Conservation (phyloP, 2,888 invertebrate genomes). For the Acanthosepion lycidas region DNA sequence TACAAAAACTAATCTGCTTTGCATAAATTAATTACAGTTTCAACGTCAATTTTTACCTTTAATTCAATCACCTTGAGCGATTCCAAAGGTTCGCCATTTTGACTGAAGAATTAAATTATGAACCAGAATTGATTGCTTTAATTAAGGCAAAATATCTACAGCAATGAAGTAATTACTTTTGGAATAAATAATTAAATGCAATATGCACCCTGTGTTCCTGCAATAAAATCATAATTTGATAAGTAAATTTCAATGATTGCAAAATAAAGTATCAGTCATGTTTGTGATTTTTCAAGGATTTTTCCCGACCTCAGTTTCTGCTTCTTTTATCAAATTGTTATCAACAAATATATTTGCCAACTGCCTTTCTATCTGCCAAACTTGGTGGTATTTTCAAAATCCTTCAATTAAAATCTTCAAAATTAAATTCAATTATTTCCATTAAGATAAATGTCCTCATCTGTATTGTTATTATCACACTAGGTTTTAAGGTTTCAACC, state of each 20-base stretch:
- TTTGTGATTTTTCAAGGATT: neutral
- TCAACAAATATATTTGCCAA: too few species aligned
- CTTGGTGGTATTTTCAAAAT: too few species aligned
- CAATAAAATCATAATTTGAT: neutral
- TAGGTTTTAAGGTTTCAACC: too few species aligned
- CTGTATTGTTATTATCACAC: too few species aligned
- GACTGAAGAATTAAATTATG: neutral
- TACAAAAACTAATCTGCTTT: neutral
- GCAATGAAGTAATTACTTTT: neutral
- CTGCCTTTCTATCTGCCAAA: too few species aligned
- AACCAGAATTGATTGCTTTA: conserved; percentile 4
- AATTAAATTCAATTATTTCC: too few species aligned
- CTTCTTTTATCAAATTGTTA: too few species aligned
- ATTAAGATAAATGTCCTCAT: too few species aligned
- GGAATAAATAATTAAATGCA: neutral
- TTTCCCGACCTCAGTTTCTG: neutral
- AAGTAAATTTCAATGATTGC: neutral
- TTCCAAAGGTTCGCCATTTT: neutral
- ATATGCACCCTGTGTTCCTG: neutral
- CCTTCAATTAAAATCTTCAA: too few species aligned
- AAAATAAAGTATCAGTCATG: neutral
- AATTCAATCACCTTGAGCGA: neutral
- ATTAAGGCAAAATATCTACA: neutral
- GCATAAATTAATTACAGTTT: neutral
- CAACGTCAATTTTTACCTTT: neutral